Base-by-base conservation (phyloP, 1,140 invertebrate genomes). In the Hylaeus anthracinus region DNA sequence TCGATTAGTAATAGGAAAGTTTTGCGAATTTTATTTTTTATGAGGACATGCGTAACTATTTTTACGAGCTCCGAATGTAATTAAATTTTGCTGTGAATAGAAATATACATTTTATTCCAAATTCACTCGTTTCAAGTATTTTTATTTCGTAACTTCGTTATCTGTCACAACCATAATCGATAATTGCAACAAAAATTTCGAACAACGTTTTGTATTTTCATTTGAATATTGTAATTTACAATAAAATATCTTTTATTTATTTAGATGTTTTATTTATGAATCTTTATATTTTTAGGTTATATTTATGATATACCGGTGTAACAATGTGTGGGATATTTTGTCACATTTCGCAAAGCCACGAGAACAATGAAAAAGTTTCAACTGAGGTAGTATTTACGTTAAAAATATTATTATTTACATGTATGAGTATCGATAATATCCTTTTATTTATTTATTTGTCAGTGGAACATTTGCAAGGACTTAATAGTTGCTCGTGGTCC, bases 401-500 rank as follows among this genome's bases (percentile, higher is more conserved):
- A 26, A 26, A 26, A 26, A 26, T 26, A 86, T 65, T 58, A 5
- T 60, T 39, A 26, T 26, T 71, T n/a, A 45, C 79, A 79, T 56
- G 0, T 70, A 10, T 8, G 48, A 72, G 10, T 9, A 1, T 1
- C 0, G 5, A 48, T 0, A 65, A 61, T 53, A 55, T 72, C 61
- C 76, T 61, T 78, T 81, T 60, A 51, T 2, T n/a, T 58, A 56
- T 72, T 26, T 14, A 72, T 39, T 82, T n/a, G 90, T 92, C 83
- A 94, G 94, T 93, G 91, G 88, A 67, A 90, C 61, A 72, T 79
- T 14, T 93, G 92, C 72, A 90, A 92, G 86, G 77, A 90, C 14
- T 89, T 91, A 71, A 88, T 95, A 79, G 41, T 79, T 56, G 87
- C 90, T n/a, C 90, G 95, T 86, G 95, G 95, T 12, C 95, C 95